A percentile compares a stretch with the other conserved stretches of the same genome.
Evolutionary conservation across 2,797 vertebrate species (phyloP).

Genomic region (Notoglanidium macrostoma): DNA sequence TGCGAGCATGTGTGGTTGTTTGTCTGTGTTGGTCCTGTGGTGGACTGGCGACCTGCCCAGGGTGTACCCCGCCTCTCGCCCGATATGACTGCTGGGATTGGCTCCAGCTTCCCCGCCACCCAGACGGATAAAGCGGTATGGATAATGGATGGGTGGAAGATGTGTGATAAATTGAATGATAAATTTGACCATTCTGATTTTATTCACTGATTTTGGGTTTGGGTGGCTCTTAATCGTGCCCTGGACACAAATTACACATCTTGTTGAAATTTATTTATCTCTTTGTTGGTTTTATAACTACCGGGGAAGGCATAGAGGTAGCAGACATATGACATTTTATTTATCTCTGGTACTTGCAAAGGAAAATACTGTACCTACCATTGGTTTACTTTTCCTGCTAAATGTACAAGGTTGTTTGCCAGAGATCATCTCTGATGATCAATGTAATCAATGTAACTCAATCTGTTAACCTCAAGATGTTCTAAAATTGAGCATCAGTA

Average conservation of each 20-base stretch:
- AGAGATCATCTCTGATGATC: not conserved
- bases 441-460: not conserved
- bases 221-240: not conserved
- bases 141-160: no score
- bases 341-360: not conserved
- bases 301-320: not conserved
- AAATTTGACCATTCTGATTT: not conserved
- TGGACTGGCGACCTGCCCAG: no score
- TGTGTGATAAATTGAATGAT: not conserved
- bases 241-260: not conserved
- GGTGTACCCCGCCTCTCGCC: no score
- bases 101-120: no score
- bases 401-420: not conserved
- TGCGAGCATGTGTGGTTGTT: no score
- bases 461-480: not conserved
- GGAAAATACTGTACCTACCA: not conserved
- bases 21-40: no score
- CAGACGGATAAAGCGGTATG: no score
- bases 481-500: not conserved
- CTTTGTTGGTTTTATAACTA: not conserved
- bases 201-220: not conserved
- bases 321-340: not conserved
- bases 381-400: not conserved
- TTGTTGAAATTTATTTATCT: not conserved
- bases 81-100: no score